These are phyloP conservation scores for Pteropus rufus DNA, from an alignment of 2,797 vertebrate genomes.

Conservation along the genomic window DNA sequence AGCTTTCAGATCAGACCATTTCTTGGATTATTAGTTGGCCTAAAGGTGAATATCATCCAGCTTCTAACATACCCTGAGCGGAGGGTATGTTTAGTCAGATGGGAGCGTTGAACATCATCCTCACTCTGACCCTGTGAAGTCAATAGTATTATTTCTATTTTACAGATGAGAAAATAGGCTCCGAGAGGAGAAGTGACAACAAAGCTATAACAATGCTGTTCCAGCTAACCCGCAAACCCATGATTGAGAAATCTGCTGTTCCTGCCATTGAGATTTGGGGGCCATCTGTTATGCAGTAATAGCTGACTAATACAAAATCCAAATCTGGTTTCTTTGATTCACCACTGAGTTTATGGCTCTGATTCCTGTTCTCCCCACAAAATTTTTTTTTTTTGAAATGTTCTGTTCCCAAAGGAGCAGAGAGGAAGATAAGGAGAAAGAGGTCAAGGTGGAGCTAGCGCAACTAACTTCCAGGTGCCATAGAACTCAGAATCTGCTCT, in stretches of 20 bases:
- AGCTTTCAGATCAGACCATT: neutral
- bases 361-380: neutral
- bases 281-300: neutral
- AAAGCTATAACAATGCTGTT: neutral
- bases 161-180: neutral
- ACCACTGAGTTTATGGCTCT: neutral
- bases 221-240: neutral
- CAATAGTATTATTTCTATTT: neutral
- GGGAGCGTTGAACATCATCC: neutral
- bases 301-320: neutral
- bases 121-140: neutral
- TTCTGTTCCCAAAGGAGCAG: neutral
- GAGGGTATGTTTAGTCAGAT: neutral
- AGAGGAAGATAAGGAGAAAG: neutral
- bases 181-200: neutral
- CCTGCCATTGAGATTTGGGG: neutral
- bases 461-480: neutral
- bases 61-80: neutral
- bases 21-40: neutral
- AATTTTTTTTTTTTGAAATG: neutral
- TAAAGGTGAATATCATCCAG: neutral
- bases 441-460: neutral
- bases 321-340: neutral
- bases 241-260: neutral
- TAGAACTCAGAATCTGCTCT: neutral